Evolutionary conservation across 2,888 invertebrate genomes (phyloP).

Genomic region (Spodoptera picta): DNA sequence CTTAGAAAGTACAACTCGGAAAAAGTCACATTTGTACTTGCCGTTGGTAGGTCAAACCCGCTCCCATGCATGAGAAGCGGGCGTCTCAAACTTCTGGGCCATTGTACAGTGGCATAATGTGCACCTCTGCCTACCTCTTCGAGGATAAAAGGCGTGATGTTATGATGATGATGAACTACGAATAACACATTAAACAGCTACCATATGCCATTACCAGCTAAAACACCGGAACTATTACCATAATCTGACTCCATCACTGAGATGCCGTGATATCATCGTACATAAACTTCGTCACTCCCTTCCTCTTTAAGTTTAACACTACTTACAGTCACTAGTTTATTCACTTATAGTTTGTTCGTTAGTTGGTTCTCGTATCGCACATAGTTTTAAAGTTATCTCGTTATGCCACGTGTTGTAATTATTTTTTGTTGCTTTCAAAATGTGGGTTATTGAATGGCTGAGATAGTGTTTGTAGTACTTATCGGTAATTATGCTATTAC

Average conservation of each 20-base stretch:
- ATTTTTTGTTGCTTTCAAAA: constrained; percentile 11
- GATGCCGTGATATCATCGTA: constrained; percentile 43
- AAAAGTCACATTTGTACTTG: too few species aligned
- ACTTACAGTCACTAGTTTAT: constrained; percentile 24
- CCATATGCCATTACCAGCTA: constrained; percentile 13
- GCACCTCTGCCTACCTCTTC: too few species aligned
- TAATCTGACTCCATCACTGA: constrained; percentile 41
- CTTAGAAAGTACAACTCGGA: too few species aligned
- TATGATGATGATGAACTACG: too few species aligned
- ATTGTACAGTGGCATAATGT: too few species aligned
- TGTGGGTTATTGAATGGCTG: background rate
- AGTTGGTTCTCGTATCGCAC: constrained; percentile 39
- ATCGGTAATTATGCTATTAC: too few species aligned
- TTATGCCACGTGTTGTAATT: constrained; percentile 10
- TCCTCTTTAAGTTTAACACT: constrained; percentile 14
- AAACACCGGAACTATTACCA: constrained; percentile 36
- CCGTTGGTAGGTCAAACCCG: too few species aligned
- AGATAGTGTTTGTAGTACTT: too few species aligned
- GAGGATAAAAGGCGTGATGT: too few species aligned
- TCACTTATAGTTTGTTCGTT: constrained; percentile 43
- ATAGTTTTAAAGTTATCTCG: constrained; percentile 41
- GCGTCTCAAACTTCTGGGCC: too few species aligned
- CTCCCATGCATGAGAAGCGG: too few species aligned
- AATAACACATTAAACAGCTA: constrained; percentile 6
- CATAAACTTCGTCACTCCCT: constrained; percentile 37